Base-by-base conservation (phyloP, 2,797 vertebrate genomes). In the Eulemur mongoz region DNA sequence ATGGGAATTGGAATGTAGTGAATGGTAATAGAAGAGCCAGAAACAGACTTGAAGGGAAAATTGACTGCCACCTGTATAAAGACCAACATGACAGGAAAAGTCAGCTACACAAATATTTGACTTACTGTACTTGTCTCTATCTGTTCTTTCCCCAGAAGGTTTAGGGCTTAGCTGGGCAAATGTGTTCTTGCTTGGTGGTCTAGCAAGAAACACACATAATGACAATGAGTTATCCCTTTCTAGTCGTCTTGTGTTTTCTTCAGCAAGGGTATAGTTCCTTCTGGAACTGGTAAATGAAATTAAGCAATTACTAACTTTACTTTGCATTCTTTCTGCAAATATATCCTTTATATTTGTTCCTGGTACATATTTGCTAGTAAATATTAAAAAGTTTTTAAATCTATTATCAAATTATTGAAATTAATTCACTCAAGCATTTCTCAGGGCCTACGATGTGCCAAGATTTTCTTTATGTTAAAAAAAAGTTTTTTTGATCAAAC, bases 21-120 rank as follows among this genome's bases (percentile, higher is more conserved):
- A 92, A 95, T 91, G 32, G 25, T 52, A 92, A 87, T 25, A 89
- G 45, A 91, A 91, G 40, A 22, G 8, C 23, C 57, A 89, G 78
- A 91, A 89, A 69, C 48, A 93, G 20, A 78, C 17, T 57, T 69
- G 43, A 95, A 88, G 76, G 80, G 80, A 92, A 93, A 67, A 92
- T 50, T 91, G 43, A 92, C 63, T 93, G 81, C 70, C 80, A 92
- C 86, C 86, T 91, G 73, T 76, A 59, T 4, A 94, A 59, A 95
- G 45, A 90, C 23, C 54, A 94, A 80, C 43, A 8, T 96, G 89
- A 95, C 94, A 96, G 89, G 38, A 93, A 81, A 72, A 95, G 94
- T 93, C 96, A 96, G 93, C 96, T 97, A 93, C 57, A 59, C 86
- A 97, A 97, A 97, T 95, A 97, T 96, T 98, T 97, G 86, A 67